Evolutionary conservation across 2,797 vertebrate species (phyloP).

Genomic region (Florisuga fusca): DNA sequence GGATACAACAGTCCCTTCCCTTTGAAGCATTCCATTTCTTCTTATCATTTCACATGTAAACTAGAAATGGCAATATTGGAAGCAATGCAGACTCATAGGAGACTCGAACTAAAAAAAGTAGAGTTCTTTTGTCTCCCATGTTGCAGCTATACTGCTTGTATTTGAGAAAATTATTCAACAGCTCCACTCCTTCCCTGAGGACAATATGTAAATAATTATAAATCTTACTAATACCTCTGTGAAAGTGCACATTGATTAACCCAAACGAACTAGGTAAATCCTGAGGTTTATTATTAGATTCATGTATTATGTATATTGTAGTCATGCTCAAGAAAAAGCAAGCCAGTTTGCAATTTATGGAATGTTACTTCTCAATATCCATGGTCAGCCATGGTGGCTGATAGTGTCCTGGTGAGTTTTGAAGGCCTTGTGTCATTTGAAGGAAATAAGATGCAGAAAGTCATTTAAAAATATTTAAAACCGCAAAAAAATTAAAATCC

Average conservation of each 20-base stretch:
- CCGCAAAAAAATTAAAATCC: not conserved
- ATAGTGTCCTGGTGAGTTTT: not conserved
- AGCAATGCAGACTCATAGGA: not conserved
- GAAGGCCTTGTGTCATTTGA: not conserved
- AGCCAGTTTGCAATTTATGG: not conserved
- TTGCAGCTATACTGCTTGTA: not conserved
- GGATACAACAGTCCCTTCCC: not conserved
- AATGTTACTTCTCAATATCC: not conserved
- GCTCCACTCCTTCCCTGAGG: not conserved
- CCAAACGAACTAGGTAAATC: not conserved
- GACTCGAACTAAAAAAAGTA: not conserved
- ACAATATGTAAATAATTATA: conserved; percentile 13
- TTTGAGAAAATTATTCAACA: not conserved
- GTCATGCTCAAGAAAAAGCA: not conserved
- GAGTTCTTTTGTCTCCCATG: not conserved
- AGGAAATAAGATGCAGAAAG: not conserved
- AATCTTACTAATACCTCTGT: not conserved
- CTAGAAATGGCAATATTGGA: not conserved
- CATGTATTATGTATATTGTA: not conserved
- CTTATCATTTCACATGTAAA: not conserved
- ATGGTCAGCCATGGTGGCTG: not conserved
- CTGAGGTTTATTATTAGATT: not conserved
- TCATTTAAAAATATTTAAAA: not conserved
- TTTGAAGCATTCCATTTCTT: conserved; percentile 6
- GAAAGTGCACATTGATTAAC: not conserved